Base-by-base conservation (phyloP, 2,888 invertebrate genomes). In the Torymus aiolomorphi region DNA sequence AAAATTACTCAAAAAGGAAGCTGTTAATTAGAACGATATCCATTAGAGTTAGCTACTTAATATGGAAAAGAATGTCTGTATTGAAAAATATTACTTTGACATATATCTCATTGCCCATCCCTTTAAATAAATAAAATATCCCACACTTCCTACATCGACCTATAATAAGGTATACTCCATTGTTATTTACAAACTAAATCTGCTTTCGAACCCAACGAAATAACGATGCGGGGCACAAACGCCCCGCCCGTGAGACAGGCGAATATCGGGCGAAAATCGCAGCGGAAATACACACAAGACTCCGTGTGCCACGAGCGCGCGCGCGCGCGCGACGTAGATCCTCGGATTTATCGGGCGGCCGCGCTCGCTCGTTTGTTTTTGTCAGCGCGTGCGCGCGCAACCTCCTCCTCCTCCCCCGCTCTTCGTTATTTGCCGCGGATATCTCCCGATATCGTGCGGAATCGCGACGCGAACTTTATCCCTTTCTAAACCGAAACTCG, bases 331-430 rank as follows among this genome's bases (percentile, higher is more conserved):
- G n/a, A 31, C 62, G 18, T 57, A 71, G 75, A 79, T 79, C 79
- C 79, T 70, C 52, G 75, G 71, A 79, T 79, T 79, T 79, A 79
- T 79, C 70, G 79, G 56, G 70, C 52, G 59, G 61, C 49, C 65
- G 42, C 73, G 52, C 31, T n/a, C n/a, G 14, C 75, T 79, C 79
- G 71, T 79, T 79, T 59, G 70, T 79, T 79, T 79, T 79, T 75
- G 75, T 79, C 79, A 75, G 51, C 62, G 20, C 14, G n/a, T n/a
- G 8, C 10, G 0, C 14, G 16, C 63, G 11, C 18, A 1, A 16
- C 12, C 14, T 52, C 4, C 59, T n/a, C 51, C 42, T 31, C 2
- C 8, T 8, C 8, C 42, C 8, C 8, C 8, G 8, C 42, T 42
- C 42, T 42, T 42, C 42, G 42, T 42, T 42, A 42, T 42, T 42